Percentiles rank a stretch among this genome's conserved stretches.
These are phyloP conservation scores for Eupithecia subumbrata DNA, from an alignment of 2,888 invertebrate species.

Conservation along the genomic window DNA sequence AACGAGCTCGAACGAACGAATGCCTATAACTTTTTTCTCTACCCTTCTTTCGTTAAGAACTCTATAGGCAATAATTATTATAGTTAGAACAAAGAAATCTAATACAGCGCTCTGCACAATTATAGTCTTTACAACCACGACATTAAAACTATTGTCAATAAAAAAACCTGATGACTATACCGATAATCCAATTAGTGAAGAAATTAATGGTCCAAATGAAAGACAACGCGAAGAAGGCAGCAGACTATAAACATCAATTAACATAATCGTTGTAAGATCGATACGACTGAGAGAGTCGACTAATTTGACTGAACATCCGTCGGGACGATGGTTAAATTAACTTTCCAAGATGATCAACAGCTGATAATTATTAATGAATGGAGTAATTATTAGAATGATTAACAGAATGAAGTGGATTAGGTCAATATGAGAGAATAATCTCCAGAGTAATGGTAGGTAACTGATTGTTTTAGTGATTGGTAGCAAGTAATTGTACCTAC, in stretches of 20 bases:
- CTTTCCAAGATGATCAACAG: conserved; percentile 22
- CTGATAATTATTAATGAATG: conserved; percentile 2
- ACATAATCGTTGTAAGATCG: conserved; percentile 22
- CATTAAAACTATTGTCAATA: not conserved
- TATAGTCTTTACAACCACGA: not conserved
- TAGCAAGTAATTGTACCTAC: no score
- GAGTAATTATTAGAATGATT: not conserved
- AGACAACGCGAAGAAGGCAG: conserved; percentile 1
- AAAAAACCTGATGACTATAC: not conserved
- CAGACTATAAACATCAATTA: conserved; percentile 34
- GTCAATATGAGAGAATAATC: not conserved
- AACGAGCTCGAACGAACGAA: not conserved
- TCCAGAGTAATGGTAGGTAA: not conserved
- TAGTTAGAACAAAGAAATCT: conserved; percentile 1
- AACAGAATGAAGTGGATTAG: conserved; percentile 3
- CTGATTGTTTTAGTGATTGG: not conserved
- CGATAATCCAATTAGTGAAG: conserved; percentile 1
- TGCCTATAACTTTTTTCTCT: not conserved
- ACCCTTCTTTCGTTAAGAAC: not conserved
- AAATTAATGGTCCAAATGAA: conserved; percentile 5
- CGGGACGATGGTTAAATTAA: conserved; percentile 23
- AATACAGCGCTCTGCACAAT: not conserved
- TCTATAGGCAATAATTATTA: not conserved
- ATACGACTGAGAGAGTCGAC: conserved; percentile 28
- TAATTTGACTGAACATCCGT: conserved; percentile 30